Evolutionary conservation across 2,113 vertebrate genomes (phyloP), one percentile per base, ranked within the genome.

Genomic region (Oceanodroma tethys): DNA sequence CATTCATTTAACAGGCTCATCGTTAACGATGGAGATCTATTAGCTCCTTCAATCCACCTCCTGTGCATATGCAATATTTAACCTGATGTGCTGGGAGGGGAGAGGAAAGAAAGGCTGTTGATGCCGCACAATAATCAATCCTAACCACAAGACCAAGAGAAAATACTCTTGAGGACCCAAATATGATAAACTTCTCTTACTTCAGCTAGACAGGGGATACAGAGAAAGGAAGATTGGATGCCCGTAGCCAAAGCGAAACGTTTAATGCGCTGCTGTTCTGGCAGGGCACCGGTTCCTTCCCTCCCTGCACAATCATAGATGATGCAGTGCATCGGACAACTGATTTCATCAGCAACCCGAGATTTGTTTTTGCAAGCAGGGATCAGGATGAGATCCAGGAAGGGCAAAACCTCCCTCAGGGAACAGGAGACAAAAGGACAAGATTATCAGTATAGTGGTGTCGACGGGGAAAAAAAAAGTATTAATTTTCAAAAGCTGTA

Each of bases 1-100:
- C 7, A 4, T 4, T 42, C 58, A 21, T 27, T 68, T 13, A 3
- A 43, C n/a, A 56, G 55, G 40, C 55, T 71, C 81, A 30, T 18
- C 1, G 1, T 12, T 52, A 70, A 36, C 0, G 2, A 48, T 3
- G 14, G 32, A 65, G 50, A 47, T 17, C 52, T 5, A 0, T 23
- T 9, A 85, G 62, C 13, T n/a, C 88, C 86, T 43, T 16, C 78
- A 21, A 1, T 11, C 42, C 62, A 5, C 20, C 56, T n/a, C 66
- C 56, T 38, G 32, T 10, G 65, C 29, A 5, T 5, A 2, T 10
- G 38, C 7, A 21, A 43, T 11, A 27, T 4, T 16, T 7, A 74
- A 43, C 20, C 47, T 22, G 66, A 20, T 11, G 32, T 27, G 79
- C 55, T 42, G 67, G 52, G 66, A 80, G 53, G 56, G 29, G 21